phyloP scores from a whole-genome alignment of 2,113 vertebrate genomes.

The Camarhynchus parvulus region DNA sequence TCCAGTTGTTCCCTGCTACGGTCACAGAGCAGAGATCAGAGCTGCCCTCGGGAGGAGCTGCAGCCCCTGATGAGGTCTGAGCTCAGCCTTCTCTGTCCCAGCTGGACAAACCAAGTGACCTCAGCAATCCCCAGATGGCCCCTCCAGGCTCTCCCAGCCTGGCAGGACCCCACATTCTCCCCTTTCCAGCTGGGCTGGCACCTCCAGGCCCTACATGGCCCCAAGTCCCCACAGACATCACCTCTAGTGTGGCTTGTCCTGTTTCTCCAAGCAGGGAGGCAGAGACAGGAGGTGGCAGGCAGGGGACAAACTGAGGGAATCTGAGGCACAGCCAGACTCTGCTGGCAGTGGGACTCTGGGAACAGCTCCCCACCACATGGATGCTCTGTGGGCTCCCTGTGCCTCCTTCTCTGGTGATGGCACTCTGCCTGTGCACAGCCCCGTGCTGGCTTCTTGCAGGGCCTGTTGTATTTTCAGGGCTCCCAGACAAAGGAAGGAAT shows the following conservation, averaged over 20 bases:
- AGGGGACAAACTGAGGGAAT: neutral
- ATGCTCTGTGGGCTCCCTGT: neutral
- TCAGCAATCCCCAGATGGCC: neutral
- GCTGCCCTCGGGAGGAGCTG: neutral
- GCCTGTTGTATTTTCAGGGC: no score
- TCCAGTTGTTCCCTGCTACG: accelerated
- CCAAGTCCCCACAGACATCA: neutral
- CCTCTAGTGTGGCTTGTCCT: neutral
- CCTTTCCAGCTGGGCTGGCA: no score
- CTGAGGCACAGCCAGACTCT: neutral
- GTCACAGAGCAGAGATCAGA: neutral
- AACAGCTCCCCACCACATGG: neutral
- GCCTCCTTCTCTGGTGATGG: neutral
- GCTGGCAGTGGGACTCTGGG: neutral
- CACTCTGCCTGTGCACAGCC: neutral
- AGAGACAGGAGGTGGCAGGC: neutral
- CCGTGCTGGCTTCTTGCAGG: neutral
- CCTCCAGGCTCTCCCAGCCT: neutral
- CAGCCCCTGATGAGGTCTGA: neutral
- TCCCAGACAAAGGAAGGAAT: no score
- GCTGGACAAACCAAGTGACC: no score
- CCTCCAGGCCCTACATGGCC: accelerated
- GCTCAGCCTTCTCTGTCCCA: neutral
- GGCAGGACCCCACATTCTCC: neutral
- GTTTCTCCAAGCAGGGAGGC: neutral